Evolutionary conservation across 2,797 vertebrate genomes (phyloP), one percentile per base, ranked within the genome.

Genomic region (Novumbra hubbsi): DNA sequence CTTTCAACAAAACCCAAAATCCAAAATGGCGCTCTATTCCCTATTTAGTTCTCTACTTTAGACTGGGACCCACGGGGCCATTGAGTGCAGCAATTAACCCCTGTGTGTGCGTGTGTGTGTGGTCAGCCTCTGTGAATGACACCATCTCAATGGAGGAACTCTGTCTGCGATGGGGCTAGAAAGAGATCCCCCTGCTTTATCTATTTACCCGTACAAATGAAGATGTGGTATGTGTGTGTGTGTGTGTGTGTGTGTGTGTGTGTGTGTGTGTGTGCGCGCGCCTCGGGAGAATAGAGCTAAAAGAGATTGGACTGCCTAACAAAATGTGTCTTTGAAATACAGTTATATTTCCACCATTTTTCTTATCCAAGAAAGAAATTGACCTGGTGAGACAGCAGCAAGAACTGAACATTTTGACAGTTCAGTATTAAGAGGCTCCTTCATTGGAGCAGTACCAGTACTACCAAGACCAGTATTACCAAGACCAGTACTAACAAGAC

Each of bases 11-110:
- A 34, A 34, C 32, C 9, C 41, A 1, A 12, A 3, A 45, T 45
- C 41, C 32, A 2, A 34, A 34, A 34, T 34, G 32, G 32, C 32
- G 5, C 32, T 5, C 32, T 34, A 5, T 34, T 34, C 32, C 32
- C 32, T 5, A 34, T 2, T 34, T 34, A 34, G 32, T 34, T 5
- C 32, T 2, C 32, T 34, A 34, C 32, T 34, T 34, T 34, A 34
- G 32, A 34, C 32, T 34, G 32, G 32, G 32, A 34, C 32, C 11
- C 41, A 45, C 1, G 87, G 83, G 87, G 85, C 88, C 83, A 82
- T 85, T 77, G 79, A 77, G 70, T 45, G 86, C 78, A 84, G 86
- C 83, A 88, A 89, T 91, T 91, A 4, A 91, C 89, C 83, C 82
- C 83, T 88, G 52, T 55, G 52, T 55, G 52, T 55, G 52, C n/a